Evolutionary conservation across 2,113 vertebrate species (phyloP).

Genomic region (Chaetodon auriga): DNA sequence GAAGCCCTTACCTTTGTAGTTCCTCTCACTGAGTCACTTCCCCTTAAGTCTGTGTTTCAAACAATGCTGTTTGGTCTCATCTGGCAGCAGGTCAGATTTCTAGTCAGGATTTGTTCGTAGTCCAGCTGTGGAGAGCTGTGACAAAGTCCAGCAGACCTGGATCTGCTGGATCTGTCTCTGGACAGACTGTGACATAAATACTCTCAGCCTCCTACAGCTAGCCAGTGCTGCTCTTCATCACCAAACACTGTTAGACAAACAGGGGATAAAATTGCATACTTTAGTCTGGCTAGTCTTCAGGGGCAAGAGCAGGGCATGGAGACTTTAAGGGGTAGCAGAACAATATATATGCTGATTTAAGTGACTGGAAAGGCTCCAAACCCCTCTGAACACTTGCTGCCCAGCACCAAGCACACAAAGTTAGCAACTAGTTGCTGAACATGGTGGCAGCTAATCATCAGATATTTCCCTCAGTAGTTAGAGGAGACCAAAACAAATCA

Average conservation of each 20-base stretch:
- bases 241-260: neutral
- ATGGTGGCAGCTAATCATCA: too few species aligned
- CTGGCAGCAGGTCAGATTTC: constrained; percentile 9
- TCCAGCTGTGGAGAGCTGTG: constrained; percentile 14
- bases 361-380: neutral
- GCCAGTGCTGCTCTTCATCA: constrained; percentile 14
- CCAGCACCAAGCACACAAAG: neutral
- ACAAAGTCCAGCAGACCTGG: constrained; percentile 34
- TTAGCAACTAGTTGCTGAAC: neutral
- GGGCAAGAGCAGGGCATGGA: too few species aligned
- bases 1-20: constrained; percentile 3
- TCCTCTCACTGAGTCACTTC: constrained; percentile 4
- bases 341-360: too few species aligned
- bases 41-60: constrained; percentile 16
- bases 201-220: neutral
- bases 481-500: neutral
- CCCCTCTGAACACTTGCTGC: neutral
- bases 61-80: neutral
- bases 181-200: constrained; percentile 22
- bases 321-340: too few species aligned
- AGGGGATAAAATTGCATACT: neutral
- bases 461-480: neutral
- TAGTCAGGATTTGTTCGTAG: constrained; percentile 10
- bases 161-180: constrained; percentile 20
- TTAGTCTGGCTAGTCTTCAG: neutral